These are phyloP conservation scores for Sesia bembeciformis DNA, from an alignment of 2,888 invertebrate species.

Conservation along the genomic window DNA sequence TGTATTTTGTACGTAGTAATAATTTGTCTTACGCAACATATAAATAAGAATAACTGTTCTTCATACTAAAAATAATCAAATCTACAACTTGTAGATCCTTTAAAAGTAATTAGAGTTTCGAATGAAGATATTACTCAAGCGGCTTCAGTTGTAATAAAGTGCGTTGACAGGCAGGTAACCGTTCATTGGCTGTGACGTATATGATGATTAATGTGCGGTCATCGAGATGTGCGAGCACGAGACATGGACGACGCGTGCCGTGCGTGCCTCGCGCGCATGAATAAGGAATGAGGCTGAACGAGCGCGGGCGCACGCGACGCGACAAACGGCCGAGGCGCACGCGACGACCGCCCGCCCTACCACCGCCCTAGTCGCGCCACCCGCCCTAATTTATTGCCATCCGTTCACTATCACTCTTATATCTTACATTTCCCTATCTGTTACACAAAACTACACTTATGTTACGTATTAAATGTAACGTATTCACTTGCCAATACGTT, in stretches of 20 bases:
- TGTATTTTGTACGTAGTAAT: too few species aligned
- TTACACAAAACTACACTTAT: slow-evolving; percentile 14
- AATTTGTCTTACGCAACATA: too few species aligned
- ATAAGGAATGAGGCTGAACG: slow-evolving; percentile 68
- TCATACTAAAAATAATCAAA: too few species aligned
- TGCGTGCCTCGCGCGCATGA: slow-evolving; percentile 60
- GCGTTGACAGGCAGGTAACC: slow-evolving; percentile 16
- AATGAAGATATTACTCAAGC: too few species aligned
- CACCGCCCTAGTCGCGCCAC: slow-evolving; percentile 1
- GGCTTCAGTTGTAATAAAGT: too few species aligned
- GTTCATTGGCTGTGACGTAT: slow-evolving; percentile 16
- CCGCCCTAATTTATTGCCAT: slow-evolving; percentile 49
- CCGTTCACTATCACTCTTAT: slow-evolving; percentile 43
- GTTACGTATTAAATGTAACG: slow-evolving; percentile 12
- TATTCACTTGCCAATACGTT: background rate
- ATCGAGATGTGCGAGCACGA: slow-evolving; percentile 6
- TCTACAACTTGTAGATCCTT: too few species aligned
- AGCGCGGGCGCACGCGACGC: slow-evolving; percentile 60
- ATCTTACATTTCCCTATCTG: slow-evolving; percentile 44
- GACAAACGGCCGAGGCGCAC: slow-evolving; percentile 48
- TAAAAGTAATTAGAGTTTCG: too few species aligned
- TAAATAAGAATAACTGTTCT: too few species aligned
- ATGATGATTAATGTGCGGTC: slow-evolving; percentile 22
- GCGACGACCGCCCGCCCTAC: slow-evolving; percentile 26
- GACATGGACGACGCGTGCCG: slow-evolving; percentile 16